These are phyloP conservation scores for Masnerella sp. DNA, from an alignment of 2,888 invertebrate genomes.

Conservation along the genomic window DNA sequence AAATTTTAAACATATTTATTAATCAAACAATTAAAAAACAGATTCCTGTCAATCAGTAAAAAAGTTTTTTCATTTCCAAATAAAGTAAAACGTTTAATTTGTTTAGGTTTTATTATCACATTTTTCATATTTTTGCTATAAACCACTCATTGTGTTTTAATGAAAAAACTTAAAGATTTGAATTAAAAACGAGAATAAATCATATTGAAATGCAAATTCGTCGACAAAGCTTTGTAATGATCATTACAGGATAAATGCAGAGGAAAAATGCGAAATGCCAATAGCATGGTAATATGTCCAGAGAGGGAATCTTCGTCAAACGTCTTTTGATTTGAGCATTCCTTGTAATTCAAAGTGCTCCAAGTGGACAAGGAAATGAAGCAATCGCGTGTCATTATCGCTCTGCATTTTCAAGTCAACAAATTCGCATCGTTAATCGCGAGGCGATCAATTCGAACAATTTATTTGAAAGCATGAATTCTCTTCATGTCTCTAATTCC, in stretches of 20 bases:
- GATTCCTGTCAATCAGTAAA: no score
- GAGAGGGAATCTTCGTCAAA: not conserved
- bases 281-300: conserved; percentile 15
- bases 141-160: conserved; percentile 15
- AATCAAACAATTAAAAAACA: no score
- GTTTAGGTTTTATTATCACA: no score
- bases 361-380: conserved; percentile 41
- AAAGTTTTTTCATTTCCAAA: no score
- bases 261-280: conserved; percentile 27
- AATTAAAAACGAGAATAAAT: conserved; percentile 4
- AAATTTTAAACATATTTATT: no score
- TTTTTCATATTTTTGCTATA: no score
- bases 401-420: conserved; percentile 32
- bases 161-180: not conserved
- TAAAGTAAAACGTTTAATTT: no score
- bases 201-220: conserved; percentile 23
- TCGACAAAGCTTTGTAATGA: conserved; percentile 12
- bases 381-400: conserved; percentile 36
- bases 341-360: conserved; percentile 14
- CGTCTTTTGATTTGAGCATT: conserved; percentile 28
- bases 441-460: no score
- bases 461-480: no score
- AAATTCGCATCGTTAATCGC: conserved; percentile 29
- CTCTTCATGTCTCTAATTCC: no score
- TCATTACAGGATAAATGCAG: conserved; percentile 16